Evolutionary conservation across 2,113 vertebrate genomes (phyloP).

Genomic region (Pithys albifrons): DNA sequence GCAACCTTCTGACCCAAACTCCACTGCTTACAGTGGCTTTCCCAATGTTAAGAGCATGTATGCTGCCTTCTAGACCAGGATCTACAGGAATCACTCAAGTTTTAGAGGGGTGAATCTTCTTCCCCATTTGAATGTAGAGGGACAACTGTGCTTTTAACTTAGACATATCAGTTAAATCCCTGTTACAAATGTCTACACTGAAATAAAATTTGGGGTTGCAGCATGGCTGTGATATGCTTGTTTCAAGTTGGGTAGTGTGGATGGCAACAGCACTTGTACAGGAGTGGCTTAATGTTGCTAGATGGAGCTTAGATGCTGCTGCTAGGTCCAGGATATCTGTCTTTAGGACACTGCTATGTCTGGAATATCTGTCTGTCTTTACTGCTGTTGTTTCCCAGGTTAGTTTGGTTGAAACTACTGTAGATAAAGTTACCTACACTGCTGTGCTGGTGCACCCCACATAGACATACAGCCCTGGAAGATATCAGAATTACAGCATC

Average conservation of each 20-base stretch:
- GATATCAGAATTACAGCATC: not conserved
- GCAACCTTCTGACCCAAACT: not conserved
- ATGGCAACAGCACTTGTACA: not conserved
- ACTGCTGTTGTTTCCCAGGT: not conserved
- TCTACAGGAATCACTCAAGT: not conserved
- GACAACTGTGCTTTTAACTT: not conserved
- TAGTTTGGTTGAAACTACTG: conserved; percentile 54
- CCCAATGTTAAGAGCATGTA: not conserved
- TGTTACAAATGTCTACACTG: too few relatives aligned
- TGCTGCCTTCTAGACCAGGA: not conserved
- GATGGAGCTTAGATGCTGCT: not conserved
- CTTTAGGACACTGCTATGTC: not conserved
- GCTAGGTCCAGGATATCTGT: not conserved
- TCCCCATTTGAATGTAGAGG: not conserved
- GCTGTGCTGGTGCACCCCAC: not conserved
- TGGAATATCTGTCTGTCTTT: not conserved
- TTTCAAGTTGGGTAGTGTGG: not conserved
- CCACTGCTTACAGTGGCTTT: not conserved
- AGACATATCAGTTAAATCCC: not conserved
- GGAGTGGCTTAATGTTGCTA: not conserved
- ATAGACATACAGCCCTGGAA: not conserved
- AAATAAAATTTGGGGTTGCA: not conserved
- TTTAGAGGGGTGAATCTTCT: not conserved
- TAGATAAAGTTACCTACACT: conserved; percentile 1
- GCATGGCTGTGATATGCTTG: not conserved